A percentile compares a stretch with the other conserved stretches of the same genome.
Evolutionary conservation across 2,113 vertebrate species (phyloP).

Genomic region (Sciurus niger): DNA sequence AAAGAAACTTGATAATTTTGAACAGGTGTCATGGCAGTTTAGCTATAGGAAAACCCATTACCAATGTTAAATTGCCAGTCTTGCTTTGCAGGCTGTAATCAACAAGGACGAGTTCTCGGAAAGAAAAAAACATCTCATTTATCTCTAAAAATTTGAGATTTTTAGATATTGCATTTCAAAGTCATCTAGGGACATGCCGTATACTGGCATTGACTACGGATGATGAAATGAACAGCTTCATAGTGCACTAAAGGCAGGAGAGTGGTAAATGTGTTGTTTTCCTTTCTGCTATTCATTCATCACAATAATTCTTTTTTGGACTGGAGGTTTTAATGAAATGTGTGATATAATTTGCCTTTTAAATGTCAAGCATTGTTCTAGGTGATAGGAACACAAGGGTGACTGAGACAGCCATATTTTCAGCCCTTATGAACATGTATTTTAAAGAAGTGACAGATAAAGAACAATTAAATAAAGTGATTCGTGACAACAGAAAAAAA

Average conservation of each 20-base stretch:
- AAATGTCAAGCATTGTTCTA: conserved; percentile 54
- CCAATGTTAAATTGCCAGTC: not conserved
- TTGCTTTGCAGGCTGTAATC: not conserved
- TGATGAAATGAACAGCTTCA: not conserved
- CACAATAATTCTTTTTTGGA: conserved; percentile 34
- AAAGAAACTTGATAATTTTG: conserved; percentile 81
- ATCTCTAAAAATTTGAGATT: conserved; percentile 52
- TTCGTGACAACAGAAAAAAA: conserved; percentile 43
- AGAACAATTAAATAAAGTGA: conserved; percentile 35
- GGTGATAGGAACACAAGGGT: not conserved
- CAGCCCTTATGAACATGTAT: not conserved
- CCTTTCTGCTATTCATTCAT: not conserved
- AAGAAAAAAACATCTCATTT: conserved; percentile 46
- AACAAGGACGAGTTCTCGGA: not conserved
- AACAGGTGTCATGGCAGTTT: conserved; percentile 53
- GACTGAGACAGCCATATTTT: conserved; percentile 4
- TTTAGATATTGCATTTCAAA: conserved; percentile 59
- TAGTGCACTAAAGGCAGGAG: not conserved
- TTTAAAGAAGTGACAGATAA: conserved; percentile 21
- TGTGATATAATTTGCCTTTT: conserved; percentile 30
- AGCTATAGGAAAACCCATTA: conserved; percentile 53
- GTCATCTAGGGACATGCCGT: not conserved
- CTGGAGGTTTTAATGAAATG: conserved; percentile 55
- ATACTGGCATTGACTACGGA: not conserved
- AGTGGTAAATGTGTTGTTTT: conserved; percentile 60